Conservation (phyloP, 1,140 invertebrate species). For the Bombyx mori region DNA sequence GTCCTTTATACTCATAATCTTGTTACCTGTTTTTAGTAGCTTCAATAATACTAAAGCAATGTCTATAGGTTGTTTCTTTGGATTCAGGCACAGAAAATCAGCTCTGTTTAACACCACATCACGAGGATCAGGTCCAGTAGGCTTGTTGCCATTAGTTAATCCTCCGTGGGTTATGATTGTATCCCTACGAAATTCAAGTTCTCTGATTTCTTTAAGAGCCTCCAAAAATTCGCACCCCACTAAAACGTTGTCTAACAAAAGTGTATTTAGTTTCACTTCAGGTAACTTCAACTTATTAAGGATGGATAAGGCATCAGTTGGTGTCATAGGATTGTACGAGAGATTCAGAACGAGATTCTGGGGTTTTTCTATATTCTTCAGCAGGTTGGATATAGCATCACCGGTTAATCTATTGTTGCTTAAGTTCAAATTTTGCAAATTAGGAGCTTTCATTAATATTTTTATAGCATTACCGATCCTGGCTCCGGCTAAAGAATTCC, state of each 20-base stretch:
- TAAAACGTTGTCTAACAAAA: constrained; percentile 40
- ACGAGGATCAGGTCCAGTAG: constrained; percentile 29
- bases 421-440: constrained; percentile 33
- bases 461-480: constrained; percentile 31
- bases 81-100: constrained; percentile 33
- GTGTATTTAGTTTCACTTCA: constrained; percentile 32
- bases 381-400: constrained; percentile 28
- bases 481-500: constrained; percentile 34
- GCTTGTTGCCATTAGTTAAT: constrained; percentile 18
- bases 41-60: constrained; percentile 35
- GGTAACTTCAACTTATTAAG: constrained; percentile 30
- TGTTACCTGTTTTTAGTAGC: constrained; percentile 30
- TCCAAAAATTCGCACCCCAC: constrained; percentile 31
- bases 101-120: constrained; percentile 40
- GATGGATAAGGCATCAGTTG: constrained; percentile 41
- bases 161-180: constrained; percentile 34
- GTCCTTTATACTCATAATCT: constrained; percentile 27
- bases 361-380: constrained; percentile 25
- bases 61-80: constrained; percentile 32
- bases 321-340: constrained; percentile 58
- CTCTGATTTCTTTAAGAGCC: constrained; percentile 22
- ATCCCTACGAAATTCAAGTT: constrained; percentile 28
- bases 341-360: constrained; percentile 52
- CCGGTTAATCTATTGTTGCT: constrained; percentile 40
- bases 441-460: constrained; percentile 25